Conservation (phyloP, 2,113 vertebrate species). For the Theristicus caerulescens region DNA sequence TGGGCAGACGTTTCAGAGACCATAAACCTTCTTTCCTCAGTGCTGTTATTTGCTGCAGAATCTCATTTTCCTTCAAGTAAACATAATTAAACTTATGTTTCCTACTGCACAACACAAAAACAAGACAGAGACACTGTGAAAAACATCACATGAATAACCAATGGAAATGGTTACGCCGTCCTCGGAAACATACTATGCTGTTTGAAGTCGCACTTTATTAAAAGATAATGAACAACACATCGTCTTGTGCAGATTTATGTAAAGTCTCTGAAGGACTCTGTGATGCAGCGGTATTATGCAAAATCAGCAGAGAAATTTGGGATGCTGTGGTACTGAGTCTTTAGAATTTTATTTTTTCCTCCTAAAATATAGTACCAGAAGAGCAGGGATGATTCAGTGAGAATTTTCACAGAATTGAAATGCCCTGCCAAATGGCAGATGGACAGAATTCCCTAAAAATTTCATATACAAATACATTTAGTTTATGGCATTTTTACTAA, state of each 20-base stretch:
- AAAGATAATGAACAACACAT: not conserved
- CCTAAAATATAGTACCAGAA: not conserved
- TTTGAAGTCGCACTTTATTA: not conserved
- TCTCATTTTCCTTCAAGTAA: constrained; percentile 70
- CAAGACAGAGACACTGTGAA: not conserved
- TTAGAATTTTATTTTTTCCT: not conserved
- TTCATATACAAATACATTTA: not conserved
- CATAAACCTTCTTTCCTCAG: constrained; percentile 85
- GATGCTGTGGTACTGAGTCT: not conserved
- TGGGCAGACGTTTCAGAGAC: constrained; percentile 85
- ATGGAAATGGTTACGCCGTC: not conserved
- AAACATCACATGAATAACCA: not conserved
- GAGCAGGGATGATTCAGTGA: not conserved
- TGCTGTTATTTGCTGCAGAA: constrained; percentile 82
- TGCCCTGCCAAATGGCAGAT: not conserved
- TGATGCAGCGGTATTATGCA: not conserved
- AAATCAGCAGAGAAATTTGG: not conserved
- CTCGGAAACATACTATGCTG: not conserved
- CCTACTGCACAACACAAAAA: not conserved
- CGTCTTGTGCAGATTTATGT: not conserved
- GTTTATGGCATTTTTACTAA: not conserved
- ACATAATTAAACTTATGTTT: not conserved
- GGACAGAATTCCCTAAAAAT: not conserved
- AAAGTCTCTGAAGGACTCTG: not conserved
- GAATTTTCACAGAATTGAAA: not conserved